These are phyloP conservation scores for Jacana jacana DNA, from an alignment of 2,113 vertebrate genomes.

Conservation along the genomic window DNA sequence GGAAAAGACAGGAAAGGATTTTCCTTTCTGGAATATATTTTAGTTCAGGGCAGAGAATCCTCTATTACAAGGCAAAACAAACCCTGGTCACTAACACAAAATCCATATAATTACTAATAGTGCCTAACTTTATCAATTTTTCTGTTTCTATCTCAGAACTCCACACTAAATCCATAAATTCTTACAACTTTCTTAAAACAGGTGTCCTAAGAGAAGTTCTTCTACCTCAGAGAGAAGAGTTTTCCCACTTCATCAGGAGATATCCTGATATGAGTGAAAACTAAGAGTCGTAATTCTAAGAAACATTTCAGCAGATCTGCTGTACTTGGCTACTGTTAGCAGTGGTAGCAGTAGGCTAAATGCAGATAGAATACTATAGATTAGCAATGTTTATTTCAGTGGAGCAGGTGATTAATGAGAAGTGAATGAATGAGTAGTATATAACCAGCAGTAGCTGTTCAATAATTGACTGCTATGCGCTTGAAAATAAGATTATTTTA, in stretches of 20 bases:
- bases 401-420: background rate
- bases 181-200: background rate
- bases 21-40: background rate
- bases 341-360: background rate
- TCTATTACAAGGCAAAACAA: background rate
- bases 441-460: background rate
- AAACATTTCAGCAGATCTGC: background rate
- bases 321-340: background rate
- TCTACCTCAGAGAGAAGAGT: background rate
- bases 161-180: background rate
- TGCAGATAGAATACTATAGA: background rate
- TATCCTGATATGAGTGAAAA: background rate
- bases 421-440: background rate
- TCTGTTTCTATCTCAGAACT: background rate
- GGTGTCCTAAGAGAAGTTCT: background rate
- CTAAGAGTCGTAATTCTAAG: background rate
- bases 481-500: background rate
- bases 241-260: background rate
- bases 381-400: background rate
- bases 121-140: background rate
- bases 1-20: background rate
- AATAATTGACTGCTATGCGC: accelerated
- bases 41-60: background rate
- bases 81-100: background rate
- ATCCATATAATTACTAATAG: background rate